Evolutionary conservation across 2,888 invertebrate genomes (phyloP), one percentile per base, ranked within the genome.

Genomic region (Coelopa pilipes): DNA sequence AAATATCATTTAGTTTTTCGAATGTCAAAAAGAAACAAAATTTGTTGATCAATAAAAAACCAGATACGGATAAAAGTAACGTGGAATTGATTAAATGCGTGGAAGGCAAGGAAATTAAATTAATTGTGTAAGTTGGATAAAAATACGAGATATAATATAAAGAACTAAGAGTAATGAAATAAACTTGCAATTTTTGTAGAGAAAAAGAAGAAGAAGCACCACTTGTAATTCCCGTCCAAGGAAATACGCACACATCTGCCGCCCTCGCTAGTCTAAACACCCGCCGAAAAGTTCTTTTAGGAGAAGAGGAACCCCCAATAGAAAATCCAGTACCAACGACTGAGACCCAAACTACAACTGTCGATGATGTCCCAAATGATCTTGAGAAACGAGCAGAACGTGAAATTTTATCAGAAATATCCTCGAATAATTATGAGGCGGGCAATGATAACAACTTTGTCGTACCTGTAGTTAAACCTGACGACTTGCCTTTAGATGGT

Each of bases 1-100:
- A 94, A 85, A 92, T 95, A 83, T 94, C 94, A 0, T 95, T 95
- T 85, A 92, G 93, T 66, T 95, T 95, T 87, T 91, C 89, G 80
- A 95, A 94, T 89, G 89, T 91, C 0, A 83, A 87, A 7, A 92
- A 90, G 79, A 92, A 91, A 81, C 78, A 89, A 9, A 86, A 85
- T 73, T 79, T 90, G 12, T 80, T 89, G 57, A 70, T 79, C 3
- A 77, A 67, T 49, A 84, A 84, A 76, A 69, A 72, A 67, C 80
- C 82, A 80, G 78, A 80, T n/a, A 85, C 87, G 67, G 88, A 89
- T 72, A 90, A 91, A 74, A 90, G 89, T 80, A 90, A 89, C 79
- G 79, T 86, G 11, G 93, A 95, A 81, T 90, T 92, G 66, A 93
- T 95, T 73, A 93, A 94, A 82, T 94, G 93, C 82, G 87, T 95